Percentiles rank a stretch among this genome's conserved stretches.
Conservation (phyloP, 2,797 vertebrate genomes). For the Carapus acus region DNA sequence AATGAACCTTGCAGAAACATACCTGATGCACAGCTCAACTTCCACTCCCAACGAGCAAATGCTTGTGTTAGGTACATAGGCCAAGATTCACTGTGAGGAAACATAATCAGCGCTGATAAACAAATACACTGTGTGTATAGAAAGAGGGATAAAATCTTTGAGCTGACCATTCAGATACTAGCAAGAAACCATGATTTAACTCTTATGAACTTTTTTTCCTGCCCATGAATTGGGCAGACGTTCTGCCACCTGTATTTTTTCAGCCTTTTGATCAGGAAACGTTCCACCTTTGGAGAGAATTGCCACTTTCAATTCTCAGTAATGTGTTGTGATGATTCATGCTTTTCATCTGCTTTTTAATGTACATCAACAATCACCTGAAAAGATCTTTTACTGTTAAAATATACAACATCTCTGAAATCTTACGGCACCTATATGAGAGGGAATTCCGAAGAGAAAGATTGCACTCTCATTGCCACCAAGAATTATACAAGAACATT, state of each 20-base stretch:
- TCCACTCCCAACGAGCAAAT: conserved; percentile 8
- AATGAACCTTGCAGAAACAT: not conserved
- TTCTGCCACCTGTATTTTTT: conserved; percentile 6
- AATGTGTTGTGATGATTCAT: conserved; percentile 15
- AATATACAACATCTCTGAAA: not conserved
- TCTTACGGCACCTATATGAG: too few relatives aligned
- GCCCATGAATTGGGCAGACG: not conserved
- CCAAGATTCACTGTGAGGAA: conserved; percentile 7
- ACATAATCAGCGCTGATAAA: not conserved
- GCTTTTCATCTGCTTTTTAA: not conserved
- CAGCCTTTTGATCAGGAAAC: conserved; percentile 24
- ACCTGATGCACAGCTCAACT: not conserved
- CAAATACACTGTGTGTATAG: too few relatives aligned
- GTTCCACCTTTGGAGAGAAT: conserved; percentile 6
- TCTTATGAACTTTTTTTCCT: too few relatives aligned
- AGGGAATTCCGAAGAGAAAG: too few relatives aligned
- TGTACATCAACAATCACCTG: not conserved
- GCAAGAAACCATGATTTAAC: conserved; percentile 4
- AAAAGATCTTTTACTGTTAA: not conserved
- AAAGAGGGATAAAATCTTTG: not conserved
- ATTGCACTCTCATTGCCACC: not conserved
- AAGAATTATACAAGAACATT: not conserved
- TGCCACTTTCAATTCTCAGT: conserved; percentile 3
- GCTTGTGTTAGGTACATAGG: not conserved
- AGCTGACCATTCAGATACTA: not conserved